A percentile compares a stretch with the other conserved stretches of the same genome.
These are phyloP conservation scores for Tanytarsus gracilentus DNA, from an alignment of 2,888 invertebrate genomes.

Conservation along the genomic window DNA sequence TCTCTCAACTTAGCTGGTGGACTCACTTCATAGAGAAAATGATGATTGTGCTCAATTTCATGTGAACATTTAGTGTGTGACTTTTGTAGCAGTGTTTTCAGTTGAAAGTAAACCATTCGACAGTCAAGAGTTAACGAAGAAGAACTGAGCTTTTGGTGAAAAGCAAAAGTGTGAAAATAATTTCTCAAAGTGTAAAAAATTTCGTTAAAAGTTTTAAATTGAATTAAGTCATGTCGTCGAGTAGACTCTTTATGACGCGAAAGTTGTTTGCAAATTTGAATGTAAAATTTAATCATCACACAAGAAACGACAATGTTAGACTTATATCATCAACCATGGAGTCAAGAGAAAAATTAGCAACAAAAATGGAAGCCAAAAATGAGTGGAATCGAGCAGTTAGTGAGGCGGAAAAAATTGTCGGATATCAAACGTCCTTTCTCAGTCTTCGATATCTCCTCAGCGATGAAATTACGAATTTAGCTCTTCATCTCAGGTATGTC, in stretches of 20 bases:
- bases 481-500: slow-evolving; percentile 57
- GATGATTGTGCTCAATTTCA: no score
- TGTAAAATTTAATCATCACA: not conserved
- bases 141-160: no score
- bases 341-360: slow-evolving; percentile 18
- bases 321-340: slow-evolving; percentile 7
- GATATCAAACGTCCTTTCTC: slow-evolving; percentile 89
- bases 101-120: no score
- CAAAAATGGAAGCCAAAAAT: slow-evolving; percentile 47
- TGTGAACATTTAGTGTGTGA: no score
- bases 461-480: slow-evolving; percentile 92
- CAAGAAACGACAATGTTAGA: not conserved
- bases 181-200: no score
- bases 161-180: no score
- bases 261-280: not conserved
- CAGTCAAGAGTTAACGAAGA: no score
- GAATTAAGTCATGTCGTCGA: not conserved
- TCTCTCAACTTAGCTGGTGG: no score
- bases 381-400: slow-evolving; percentile 90
- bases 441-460: slow-evolving; percentile 84
- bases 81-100: no score
- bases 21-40: no score
- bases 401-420: slow-evolving; percentile 92
- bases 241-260: not conserved
- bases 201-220: no score